Evolutionary conservation across 2,888 invertebrate genomes (phyloP).

Genomic region (Halictus ligatus): DNA sequence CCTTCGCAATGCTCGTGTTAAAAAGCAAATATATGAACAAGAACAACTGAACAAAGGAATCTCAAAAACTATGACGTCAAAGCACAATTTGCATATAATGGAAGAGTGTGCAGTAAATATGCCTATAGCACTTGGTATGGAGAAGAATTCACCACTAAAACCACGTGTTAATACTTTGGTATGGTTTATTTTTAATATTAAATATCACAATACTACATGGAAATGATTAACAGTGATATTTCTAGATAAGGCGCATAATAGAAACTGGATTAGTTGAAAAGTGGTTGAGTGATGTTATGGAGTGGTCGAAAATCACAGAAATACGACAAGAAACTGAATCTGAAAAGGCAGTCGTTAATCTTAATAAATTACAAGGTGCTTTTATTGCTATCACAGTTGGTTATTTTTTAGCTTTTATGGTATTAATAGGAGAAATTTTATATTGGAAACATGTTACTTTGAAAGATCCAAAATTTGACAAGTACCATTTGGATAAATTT

Average conservation of each 20-base stretch:
- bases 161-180: constrained; percentile 88
- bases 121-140: constrained; percentile 92
- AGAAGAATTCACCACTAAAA: constrained; percentile 92
- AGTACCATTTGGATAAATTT: constrained; percentile 87
- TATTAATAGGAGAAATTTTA: constrained; percentile 87
- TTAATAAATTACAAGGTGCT: constrained; percentile 92
- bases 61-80: constrained; percentile 63
- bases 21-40: constrained; percentile 85
- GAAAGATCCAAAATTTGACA: constrained; percentile 90
- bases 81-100: constrained; percentile 91
- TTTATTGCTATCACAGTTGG: constrained; percentile 90
- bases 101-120: constrained; percentile 91
- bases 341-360: constrained; percentile 91
- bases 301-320: constrained; percentile 86
- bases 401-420: constrained; percentile 87
- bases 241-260: constrained; percentile 87
- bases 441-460: constrained; percentile 89
- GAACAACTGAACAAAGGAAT: constrained; percentile 75
- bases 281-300: constrained; percentile 91
- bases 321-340: constrained; percentile 85
- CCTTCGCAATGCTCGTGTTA: constrained; percentile 88
- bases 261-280: constrained; percentile 92
- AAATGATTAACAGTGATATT: constrained; percentile 3
- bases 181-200: constrained; percentile 15
- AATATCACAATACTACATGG: neutral